These are phyloP conservation scores for Platypus cylindrus DNA, from an alignment of 2,888 invertebrate species.

Conservation along the genomic window DNA sequence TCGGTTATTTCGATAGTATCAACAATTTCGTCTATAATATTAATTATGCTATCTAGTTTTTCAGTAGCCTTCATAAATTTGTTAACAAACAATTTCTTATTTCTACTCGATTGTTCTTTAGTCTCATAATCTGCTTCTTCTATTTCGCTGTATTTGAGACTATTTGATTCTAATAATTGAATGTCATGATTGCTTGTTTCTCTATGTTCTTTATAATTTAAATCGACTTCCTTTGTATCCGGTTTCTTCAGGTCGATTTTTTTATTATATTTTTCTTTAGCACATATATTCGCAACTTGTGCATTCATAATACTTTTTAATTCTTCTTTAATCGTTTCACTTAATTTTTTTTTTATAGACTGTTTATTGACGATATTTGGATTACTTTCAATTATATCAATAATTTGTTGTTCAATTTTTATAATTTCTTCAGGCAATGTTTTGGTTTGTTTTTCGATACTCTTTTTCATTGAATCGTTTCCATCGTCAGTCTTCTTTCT, in stretches of 20 bases:
- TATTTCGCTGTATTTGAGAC: not conserved
- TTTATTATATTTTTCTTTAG: not conserved
- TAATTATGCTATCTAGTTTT: slow-evolving; percentile 31
- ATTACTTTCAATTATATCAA: slow-evolving; percentile 37
- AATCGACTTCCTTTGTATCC: slow-evolving; percentile 3
- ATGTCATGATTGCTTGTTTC: too few relatives aligned
- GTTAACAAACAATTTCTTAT: slow-evolving; percentile 17
- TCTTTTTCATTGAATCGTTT: slow-evolving; percentile 21
- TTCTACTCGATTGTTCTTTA: slow-evolving; percentile 16
- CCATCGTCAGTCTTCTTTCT: slow-evolving; percentile 19
- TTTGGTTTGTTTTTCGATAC: slow-evolving; percentile 33
- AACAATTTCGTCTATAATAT: slow-evolving; percentile 32
- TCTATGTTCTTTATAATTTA: not conserved
- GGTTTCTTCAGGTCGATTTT: not conserved
- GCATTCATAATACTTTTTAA: slow-evolving; percentile 18
- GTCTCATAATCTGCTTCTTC: not conserved
- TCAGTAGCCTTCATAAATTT: slow-evolving; percentile 29
- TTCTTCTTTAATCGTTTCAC: slow-evolving; percentile 27
- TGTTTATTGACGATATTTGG: slow-evolving; percentile 38
- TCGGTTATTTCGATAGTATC: slow-evolving; percentile 31
- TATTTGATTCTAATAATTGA: slow-evolving; percentile 4
- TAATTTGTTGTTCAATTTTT: slow-evolving; percentile 37
- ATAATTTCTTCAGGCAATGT: slow-evolving; percentile 37
- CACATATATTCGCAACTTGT: not conserved
- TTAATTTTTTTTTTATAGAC: slow-evolving; percentile 36